These are phyloP conservation scores for Zootoca vivipara DNA, from an alignment of 2,113 vertebrate species.

Conservation along the genomic window DNA sequence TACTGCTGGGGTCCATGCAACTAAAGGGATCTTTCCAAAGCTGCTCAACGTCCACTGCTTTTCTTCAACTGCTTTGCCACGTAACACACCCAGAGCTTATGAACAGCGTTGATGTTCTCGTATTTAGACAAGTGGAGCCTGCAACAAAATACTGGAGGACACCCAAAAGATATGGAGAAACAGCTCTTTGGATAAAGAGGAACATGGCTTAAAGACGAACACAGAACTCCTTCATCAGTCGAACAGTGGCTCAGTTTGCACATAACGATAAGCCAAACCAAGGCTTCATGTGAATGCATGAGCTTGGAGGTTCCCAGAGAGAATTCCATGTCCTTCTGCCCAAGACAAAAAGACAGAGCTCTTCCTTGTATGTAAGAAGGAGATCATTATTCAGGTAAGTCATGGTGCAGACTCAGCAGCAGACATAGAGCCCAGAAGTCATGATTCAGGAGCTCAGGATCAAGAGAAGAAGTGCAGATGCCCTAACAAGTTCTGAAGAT, in stretches of 20 bases:
- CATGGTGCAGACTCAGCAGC: too few relatives aligned
- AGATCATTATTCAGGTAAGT: too few relatives aligned
- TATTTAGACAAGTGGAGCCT: neutral
- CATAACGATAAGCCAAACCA: too few relatives aligned
- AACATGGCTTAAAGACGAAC: neutral
- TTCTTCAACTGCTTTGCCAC: neutral
- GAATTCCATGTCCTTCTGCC: too few relatives aligned
- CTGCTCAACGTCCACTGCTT: neutral
- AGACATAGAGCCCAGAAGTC: too few relatives aligned
- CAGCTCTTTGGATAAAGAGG: neutral
- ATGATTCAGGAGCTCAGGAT: too few relatives aligned
- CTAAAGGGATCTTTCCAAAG: neutral
- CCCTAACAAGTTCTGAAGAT: too few relatives aligned
- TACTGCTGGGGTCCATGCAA: neutral
- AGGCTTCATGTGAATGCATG: too few relatives aligned
- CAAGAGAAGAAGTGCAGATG: too few relatives aligned
- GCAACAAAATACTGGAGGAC: neutral
- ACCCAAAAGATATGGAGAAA: neutral
- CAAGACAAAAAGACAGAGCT: too few relatives aligned
- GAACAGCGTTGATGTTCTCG: neutral
- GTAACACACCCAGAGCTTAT: neutral
- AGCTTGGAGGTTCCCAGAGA: too few relatives aligned
- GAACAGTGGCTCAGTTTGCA: neutral
- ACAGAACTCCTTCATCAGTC: neutral
- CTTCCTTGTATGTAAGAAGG: too few relatives aligned